Evolutionary conservation across 2,888 invertebrate species (phyloP), one percentile per base, ranked within the genome.

Genomic region (Volucella inflata): DNA sequence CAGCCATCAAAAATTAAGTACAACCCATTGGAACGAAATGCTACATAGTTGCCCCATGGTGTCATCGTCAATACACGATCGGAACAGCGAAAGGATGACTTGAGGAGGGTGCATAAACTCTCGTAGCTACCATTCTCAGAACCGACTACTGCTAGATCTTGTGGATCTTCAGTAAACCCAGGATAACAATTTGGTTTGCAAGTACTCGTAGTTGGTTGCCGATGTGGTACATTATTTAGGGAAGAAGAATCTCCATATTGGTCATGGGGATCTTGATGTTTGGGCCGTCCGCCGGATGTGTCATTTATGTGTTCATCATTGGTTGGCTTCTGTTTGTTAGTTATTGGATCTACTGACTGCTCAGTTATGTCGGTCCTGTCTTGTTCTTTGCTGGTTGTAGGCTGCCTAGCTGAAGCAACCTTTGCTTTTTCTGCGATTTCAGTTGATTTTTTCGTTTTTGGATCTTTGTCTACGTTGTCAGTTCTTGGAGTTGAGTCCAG

Each of bases 41-140:
- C 89, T 0, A 91, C 90, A 87, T 90, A 92, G 68, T 91, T 91
- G 9, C 91, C 91, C 91, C 91, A 91, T 2, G 91, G 91, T 0
- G 92, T 91, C 89, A 92, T 90, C 0, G 89, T 87, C 0, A 92
- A 87, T 6, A 91, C 87, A 10, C 92, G 90, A 88, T 91, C 91
- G 50, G 90, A 88, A n/a, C 89, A 89, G 10, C 89, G 88, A 30
- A 92, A 91, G 0, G 89, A 90, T 2, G 89, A 88, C 10, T 87
- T 79, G 0, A 92, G 77, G 17, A 91, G 65, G 12, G 89, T 89
- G 4, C 88, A 88, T 8, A 92, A 71, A 72, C 91, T 92, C 59
- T 89, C 89, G 57, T 90, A 87, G 53, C 89, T 90, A n/a, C 92
- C 92, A 62, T 88, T 90, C 71, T 91, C 90, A 3, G 92, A 91